Percentiles rank a stretch among this genome's conserved stretches.
These are phyloP conservation scores for Drosophila guanche DNA, from an alignment of 1,140 invertebrate species.

Conservation along the genomic window DNA sequence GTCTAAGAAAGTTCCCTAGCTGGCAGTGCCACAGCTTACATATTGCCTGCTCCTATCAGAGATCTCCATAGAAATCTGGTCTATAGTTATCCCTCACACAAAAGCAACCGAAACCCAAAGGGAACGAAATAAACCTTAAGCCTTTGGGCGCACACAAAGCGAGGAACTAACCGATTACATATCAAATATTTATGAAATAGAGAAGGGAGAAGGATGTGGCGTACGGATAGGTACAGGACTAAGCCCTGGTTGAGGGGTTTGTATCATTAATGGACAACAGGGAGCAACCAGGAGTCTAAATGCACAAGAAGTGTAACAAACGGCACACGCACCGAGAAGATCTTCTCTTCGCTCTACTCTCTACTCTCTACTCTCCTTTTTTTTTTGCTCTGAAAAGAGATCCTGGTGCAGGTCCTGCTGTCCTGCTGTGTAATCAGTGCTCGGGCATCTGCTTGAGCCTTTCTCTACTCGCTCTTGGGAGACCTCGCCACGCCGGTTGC, in stretches of 20 bases:
- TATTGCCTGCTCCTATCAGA: not conserved
- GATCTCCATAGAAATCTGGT: not conserved
- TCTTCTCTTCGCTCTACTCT: not conserved
- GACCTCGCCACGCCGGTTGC: slow-evolving; percentile 40
- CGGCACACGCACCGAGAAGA: slow-evolving; percentile 66
- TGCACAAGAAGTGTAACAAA: slow-evolving; percentile 73
- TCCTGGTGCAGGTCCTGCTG: not conserved
- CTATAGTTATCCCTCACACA: not conserved
- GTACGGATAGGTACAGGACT: not conserved
- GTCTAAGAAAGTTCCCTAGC: not conserved
- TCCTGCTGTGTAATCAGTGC: slow-evolving; percentile 55
- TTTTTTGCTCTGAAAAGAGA: not conserved
- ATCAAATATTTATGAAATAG: slow-evolving; percentile 72
- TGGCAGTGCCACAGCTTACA: too few species aligned
- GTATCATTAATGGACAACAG: slow-evolving; percentile 70
- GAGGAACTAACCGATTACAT: slow-evolving; percentile 54
- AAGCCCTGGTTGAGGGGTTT: slow-evolving; percentile 60
- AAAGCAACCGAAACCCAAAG: not conserved
- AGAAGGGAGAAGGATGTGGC: not conserved
- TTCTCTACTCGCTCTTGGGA: not conserved
- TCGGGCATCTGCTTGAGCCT: slow-evolving; percentile 57
- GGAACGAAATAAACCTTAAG: slow-evolving; percentile 38
- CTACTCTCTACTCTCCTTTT: too few species aligned
- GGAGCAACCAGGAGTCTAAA: slow-evolving; percentile 60
- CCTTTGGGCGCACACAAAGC: slow-evolving; percentile 46